A percentile compares a stretch with the other conserved stretches of the same genome.
Conservation (phyloP, 2,113 vertebrate genomes). For the Bettongia penicillata region DNA sequence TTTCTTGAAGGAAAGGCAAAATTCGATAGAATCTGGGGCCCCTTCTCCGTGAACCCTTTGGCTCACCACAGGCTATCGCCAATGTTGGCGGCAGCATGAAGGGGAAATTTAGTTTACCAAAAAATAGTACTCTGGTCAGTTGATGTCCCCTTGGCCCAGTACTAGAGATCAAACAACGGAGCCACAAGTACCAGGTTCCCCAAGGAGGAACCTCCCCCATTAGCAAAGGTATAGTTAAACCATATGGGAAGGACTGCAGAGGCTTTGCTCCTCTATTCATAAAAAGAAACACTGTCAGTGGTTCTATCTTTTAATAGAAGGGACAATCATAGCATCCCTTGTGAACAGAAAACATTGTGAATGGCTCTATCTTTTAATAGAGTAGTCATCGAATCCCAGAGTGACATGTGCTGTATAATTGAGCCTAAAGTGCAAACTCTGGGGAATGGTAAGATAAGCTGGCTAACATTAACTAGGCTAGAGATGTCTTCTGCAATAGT, state of each 20-base stretch:
- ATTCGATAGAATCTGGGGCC: not conserved
- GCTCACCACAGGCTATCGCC: not conserved
- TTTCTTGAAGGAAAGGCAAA: not conserved
- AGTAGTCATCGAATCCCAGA: not conserved
- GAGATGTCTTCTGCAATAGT: not conserved
- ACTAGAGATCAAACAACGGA: conserved; percentile 30
- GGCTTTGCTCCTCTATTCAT: not conserved
- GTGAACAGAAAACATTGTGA: not conserved
- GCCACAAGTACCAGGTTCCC: not conserved
- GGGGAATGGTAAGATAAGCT: not conserved
- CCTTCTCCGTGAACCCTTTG: not conserved
- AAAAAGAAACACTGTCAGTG: not conserved
- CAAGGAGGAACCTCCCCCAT: not conserved
- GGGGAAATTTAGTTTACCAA: not conserved
- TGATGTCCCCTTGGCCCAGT: not conserved
- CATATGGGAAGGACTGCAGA: not conserved
- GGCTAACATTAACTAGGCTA: not conserved
- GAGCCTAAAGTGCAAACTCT: conserved; percentile 16
- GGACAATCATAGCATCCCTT: not conserved
- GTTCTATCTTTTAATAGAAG: conserved; percentile 27
- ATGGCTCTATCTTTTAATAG: not conserved
- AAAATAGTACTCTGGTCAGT: not conserved
- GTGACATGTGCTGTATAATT: not conserved
- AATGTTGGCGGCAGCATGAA: not conserved
- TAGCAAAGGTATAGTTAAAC: not conserved